Evolutionary conservation across 1,140 invertebrate genomes (phyloP), one percentile per base, ranked within the genome.

Genomic region (Goniozus legneri): DNA sequence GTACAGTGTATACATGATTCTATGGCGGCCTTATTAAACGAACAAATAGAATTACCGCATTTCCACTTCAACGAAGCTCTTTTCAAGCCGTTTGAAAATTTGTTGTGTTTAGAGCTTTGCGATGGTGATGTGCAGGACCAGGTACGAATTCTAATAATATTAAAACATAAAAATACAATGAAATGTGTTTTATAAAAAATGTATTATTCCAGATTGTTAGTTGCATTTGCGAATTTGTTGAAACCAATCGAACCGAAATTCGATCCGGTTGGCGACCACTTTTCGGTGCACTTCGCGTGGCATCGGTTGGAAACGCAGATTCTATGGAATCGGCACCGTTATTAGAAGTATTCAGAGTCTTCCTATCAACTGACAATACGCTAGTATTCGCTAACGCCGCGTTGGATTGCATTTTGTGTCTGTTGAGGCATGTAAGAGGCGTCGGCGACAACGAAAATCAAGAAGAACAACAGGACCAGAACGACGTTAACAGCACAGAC

Each of bases 11-110:
- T 97, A 39, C 92, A 96, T 65, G 92, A 95, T 64, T 88, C 91
- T 14, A 90, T 95, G 31, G 92, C 88, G 3, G 85, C 89, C 0
- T 67, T 96, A 13, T 73, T 97, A n/a, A 90, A 91, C 56, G 89
- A 91, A 62, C 89, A 92, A 65, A 80, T 85, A 1, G 94, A 97
- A 69, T 71, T 93, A 34, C 86, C 91, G 0, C 89, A 95, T 75
- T 97, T 95, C 67, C 92, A 97, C 65, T 94, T 95, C 64, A 96
- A 97, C 66, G 94, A 96, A 73, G 89, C 91, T 1, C 76, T 97
- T 3, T 88, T 96, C 52, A 96, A 97, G 64, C 92, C 93, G 0
- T 96, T 95, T 71, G 93, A 97, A 75, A 95, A 95, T 71, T 80
- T 97, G 14, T 75, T 97, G 0, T 95, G 91, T 71, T 79, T 96